A percentile compares a stretch with the other conserved stretches of the same genome.
Evolutionary conservation across 2,113 vertebrate genomes (phyloP).

Genomic region (Malurus elegans): DNA sequence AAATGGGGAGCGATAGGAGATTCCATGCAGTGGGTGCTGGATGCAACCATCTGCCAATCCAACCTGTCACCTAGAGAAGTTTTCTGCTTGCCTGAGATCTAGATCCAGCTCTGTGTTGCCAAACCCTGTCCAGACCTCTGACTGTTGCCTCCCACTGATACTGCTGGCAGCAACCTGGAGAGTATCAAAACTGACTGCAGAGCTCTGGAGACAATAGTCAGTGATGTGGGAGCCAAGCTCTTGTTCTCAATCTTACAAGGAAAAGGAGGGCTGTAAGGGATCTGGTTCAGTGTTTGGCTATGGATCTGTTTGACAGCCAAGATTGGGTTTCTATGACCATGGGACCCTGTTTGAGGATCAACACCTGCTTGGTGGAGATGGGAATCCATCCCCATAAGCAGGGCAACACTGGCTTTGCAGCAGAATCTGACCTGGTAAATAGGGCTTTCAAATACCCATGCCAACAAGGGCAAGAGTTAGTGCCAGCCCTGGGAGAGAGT

Average conservation of each 20-base stretch:
- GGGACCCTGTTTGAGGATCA: not conserved
- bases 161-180: not conserved
- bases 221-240: rapidly evolving
- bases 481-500: not conserved
- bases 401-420: not conserved
- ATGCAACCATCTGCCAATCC: not conserved
- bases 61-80: not conserved
- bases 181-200: not conserved
- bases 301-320: not conserved
- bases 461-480: not conserved
- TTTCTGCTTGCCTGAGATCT: not conserved
- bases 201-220: not conserved
- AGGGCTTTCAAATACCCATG: not conserved
- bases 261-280: not conserved
- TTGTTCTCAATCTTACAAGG: not conserved
- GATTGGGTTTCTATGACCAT: not conserved
- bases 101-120: not conserved
- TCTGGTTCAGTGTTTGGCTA: not conserved
- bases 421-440: not conserved
- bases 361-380: not conserved
- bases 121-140: not conserved
- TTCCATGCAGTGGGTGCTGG: not conserved
- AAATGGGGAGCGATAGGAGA: not conserved
- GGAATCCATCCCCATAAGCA: not conserved
- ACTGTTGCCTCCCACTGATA: not conserved